Conservation (phyloP, 2,797 vertebrate genomes). For the Enteromius unitaeniatus region DNA sequence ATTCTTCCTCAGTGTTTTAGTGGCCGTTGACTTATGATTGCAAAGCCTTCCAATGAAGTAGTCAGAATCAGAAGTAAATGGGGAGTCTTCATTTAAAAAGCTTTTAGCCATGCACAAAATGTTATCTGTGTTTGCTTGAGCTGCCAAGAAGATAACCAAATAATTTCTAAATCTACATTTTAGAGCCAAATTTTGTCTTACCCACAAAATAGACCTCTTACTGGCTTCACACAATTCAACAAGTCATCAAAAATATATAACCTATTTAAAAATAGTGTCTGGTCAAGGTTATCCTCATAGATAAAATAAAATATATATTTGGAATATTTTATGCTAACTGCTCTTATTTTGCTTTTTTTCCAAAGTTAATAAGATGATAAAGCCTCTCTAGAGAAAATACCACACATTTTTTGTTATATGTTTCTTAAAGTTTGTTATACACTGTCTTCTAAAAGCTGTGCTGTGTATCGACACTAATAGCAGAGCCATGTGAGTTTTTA, state of each 20-base stretch:
- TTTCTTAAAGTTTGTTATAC: background rate
- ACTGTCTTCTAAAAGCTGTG: background rate
- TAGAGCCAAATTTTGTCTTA: background rate
- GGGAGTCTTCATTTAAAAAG: slow-evolving; percentile 10
- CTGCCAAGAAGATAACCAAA: slow-evolving; percentile 34
- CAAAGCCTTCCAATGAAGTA: background rate
- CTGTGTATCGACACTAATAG: background rate
- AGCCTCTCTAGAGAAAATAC: background rate
- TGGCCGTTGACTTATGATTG: background rate
- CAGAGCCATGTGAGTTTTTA: background rate
- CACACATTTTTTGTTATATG: background rate
- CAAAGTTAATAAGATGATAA: background rate
- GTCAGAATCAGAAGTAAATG: background rate
- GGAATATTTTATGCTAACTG: background rate
- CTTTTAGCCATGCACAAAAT: background rate
- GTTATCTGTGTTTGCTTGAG: background rate
- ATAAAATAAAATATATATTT: background rate
- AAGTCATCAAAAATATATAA: slow-evolving; percentile 1
- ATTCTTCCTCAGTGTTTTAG: background rate
- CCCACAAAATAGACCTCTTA: background rate
- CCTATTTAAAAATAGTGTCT: background rate
- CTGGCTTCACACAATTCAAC: background rate
- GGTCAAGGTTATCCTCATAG: background rate
- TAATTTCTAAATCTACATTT: slow-evolving; percentile 14
- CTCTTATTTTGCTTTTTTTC: background rate